Percentiles rank a stretch among this genome's conserved stretches.
These are phyloP conservation scores for Mactromeris polynyma DNA, from an alignment of 2,888 invertebrate species.

Conservation along the genomic window DNA sequence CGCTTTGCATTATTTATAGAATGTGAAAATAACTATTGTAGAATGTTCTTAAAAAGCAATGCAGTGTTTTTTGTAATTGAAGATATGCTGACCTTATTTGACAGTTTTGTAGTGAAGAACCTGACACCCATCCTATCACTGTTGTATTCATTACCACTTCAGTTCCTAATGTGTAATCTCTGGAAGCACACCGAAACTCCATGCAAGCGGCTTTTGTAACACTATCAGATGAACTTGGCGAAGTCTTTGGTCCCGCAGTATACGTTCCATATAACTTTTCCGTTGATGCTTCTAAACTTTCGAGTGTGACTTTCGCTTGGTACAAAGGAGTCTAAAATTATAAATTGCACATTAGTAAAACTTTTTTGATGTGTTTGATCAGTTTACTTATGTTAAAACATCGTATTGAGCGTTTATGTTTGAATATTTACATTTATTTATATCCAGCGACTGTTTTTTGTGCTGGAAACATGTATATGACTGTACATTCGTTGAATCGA, in stretches of 20 bases:
- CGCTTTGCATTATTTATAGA: too few relatives aligned
- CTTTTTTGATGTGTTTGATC: too few relatives aligned
- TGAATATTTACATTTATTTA: too few relatives aligned
- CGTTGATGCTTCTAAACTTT: not conserved
- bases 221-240: not conserved
- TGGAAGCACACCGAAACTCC: not conserved
- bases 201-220: not conserved
- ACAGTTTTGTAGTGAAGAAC: not conserved
- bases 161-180: not conserved
- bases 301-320: not conserved
- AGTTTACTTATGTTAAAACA: too few relatives aligned
- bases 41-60: too few relatives aligned
- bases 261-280: not conserved
- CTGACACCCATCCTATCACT: not conserved
- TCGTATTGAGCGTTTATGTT: too few relatives aligned
- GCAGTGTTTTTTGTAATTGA: too few relatives aligned
- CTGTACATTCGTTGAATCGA: too few relatives aligned
- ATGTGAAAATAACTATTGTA: too few relatives aligned
- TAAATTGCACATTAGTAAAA: not conserved
- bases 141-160: conserved; percentile 3
- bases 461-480: too few relatives aligned
- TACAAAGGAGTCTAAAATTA: not conserved
- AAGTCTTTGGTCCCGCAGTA: not conserved
- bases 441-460: too few relatives aligned
- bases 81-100: not conserved